These are phyloP conservation scores for Brachyhypopomus gauderio DNA, from an alignment of 2,113 vertebrate species.

Conservation along the genomic window DNA sequence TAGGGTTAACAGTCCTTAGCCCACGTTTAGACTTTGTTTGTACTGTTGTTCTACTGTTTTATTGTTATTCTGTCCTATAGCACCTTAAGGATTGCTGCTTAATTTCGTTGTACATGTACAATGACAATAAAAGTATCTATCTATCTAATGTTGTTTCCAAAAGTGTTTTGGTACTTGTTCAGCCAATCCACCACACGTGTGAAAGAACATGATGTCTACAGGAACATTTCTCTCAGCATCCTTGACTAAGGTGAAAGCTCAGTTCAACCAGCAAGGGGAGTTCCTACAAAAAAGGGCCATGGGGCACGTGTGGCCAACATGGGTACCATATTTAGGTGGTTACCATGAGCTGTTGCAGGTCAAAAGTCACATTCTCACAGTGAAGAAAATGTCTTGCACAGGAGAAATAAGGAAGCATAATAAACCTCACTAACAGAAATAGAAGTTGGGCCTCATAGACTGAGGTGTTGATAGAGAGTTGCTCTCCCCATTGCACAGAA, in stretches of 20 bases:
- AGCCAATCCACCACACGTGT: neutral
- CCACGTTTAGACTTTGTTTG: too few relatives aligned
- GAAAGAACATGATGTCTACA: neutral
- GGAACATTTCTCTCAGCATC: neutral
- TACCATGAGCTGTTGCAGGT: neutral
- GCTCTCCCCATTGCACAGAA: constrained; percentile 2
- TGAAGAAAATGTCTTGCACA: neutral
- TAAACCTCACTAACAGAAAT: neutral
- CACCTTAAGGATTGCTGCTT: too few relatives aligned
- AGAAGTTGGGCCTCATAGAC: constrained; percentile 17
- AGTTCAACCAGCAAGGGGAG: neutral
- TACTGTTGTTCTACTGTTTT: too few relatives aligned
- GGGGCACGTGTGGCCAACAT: neutral
- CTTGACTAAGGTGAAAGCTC: too few relatives aligned
- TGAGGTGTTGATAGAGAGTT: constrained; percentile 32
- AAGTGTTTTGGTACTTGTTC: too few relatives aligned
- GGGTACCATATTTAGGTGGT: neutral
- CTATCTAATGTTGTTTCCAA: too few relatives aligned
- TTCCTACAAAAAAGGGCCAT: too few relatives aligned
- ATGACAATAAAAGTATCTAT: too few relatives aligned
- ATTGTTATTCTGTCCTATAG: too few relatives aligned
- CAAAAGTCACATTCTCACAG: neutral
- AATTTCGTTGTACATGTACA: too few relatives aligned
- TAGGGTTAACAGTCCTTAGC: too few relatives aligned
- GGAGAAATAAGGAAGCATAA: neutral